Evolutionary conservation across 2,797 vertebrate species (phyloP).

Genomic region (Sebastes goodei): DNA sequence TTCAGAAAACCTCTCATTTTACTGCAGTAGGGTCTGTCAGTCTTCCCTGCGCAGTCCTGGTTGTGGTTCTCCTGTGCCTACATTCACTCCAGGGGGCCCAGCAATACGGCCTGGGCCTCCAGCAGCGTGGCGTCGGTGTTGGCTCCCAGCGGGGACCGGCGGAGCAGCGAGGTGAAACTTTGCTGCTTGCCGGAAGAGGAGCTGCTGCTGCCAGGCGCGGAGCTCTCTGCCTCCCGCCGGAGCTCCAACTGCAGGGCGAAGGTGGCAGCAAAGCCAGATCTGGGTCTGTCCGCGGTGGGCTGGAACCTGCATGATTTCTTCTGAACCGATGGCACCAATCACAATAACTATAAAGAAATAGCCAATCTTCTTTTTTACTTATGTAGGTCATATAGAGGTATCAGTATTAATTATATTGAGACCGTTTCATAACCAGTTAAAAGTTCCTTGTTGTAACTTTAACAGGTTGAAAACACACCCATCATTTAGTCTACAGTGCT

Average conservation of each 20-base stretch:
- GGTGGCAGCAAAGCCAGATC: neutral
- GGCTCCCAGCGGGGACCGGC: no score
- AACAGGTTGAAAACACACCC: neutral
- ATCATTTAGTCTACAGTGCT: neutral
- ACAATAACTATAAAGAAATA: neutral
- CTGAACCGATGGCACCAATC: neutral
- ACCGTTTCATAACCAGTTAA: neutral
- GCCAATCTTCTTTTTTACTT: neutral
- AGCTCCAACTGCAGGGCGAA: neutral
- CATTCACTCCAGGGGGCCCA: neutral
- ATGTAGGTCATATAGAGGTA: neutral
- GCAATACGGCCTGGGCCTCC: neutral
- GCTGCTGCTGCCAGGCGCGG: no score
- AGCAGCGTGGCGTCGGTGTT: neutral
- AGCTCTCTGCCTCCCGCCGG: neutral
- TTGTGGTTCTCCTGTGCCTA: neutral
- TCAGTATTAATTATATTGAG: no score
- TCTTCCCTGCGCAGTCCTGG: neutral
- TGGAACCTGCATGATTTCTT: neutral
- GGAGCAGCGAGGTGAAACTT: neutral
- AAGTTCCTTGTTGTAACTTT: neutral
- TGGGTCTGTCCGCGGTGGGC: neutral
- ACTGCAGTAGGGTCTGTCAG: neutral
- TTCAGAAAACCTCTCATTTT: neutral
- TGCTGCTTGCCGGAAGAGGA: neutral